Evolutionary conservation across 2,888 invertebrate genomes (phyloP).

Genomic region (Diaphora mendica): DNA sequence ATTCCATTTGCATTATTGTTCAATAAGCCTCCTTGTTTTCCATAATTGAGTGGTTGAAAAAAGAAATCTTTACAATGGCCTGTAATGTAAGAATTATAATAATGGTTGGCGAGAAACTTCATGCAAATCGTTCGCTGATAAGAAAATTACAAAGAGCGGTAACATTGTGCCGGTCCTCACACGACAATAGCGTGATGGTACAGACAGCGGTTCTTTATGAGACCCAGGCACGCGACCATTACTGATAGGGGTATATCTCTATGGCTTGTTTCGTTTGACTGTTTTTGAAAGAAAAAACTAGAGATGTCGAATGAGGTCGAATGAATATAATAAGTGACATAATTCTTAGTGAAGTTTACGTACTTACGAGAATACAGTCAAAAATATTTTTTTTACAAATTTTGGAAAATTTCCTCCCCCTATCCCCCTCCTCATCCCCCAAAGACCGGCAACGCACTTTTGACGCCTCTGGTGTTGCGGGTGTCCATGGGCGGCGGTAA

Average conservation of each 20-base stretch:
- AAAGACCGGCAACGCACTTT: too few species aligned
- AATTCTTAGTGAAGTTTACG: not conserved
- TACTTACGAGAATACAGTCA: too few species aligned
- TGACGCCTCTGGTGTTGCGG: too few species aligned
- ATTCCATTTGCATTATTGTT: too few species aligned
- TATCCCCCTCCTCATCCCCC: too few species aligned
- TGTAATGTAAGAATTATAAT: slow-evolving; percentile 6
- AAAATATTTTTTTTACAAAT: too few species aligned
- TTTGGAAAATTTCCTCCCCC: too few species aligned
- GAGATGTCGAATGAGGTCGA: not conserved
- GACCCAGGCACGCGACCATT: slow-evolving; percentile 18
- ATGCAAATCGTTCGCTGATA: slow-evolving; percentile 18
- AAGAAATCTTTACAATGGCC: slow-evolving; percentile 4
- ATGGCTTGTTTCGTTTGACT: not conserved
- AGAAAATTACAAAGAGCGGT: slow-evolving; percentile 15
- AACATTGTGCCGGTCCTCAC: slow-evolving; percentile 5
- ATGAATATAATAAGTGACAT: not conserved
- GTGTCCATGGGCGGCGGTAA: too few species aligned
- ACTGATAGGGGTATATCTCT: slow-evolving; percentile 9
- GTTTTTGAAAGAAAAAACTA: not conserved
- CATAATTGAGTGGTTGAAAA: not conserved
- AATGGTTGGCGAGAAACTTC: slow-evolving; percentile 15
- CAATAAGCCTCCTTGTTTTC: too few species aligned
- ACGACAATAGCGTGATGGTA: slow-evolving; percentile 13
- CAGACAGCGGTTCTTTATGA: slow-evolving; percentile 13